Evolutionary conservation across 2,113 vertebrate species (phyloP), one percentile per base, ranked within the genome.

Genomic region (Pterophyllum scalare): DNA sequence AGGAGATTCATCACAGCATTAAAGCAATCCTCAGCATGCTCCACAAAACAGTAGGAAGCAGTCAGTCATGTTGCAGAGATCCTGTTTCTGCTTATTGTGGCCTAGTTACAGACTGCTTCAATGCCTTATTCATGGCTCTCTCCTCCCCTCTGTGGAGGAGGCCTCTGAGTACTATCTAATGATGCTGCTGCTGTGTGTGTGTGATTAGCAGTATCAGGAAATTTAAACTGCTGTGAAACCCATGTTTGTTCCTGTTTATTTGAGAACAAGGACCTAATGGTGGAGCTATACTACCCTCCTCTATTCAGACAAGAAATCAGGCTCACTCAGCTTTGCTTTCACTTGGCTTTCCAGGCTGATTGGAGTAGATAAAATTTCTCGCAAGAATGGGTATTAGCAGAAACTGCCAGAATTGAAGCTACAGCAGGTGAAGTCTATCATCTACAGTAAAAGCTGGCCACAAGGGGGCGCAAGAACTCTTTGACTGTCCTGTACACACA

Each of bases 91-190:
- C 13, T 77, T 60, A 14, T 79, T 24, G 78, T 90, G 91, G 80
- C 89, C 87, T 86, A 86, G 11, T 89, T 89, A 82, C 80, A 76
- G 80, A 62, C 70, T 24, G 59, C 26, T 54, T 57, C 35, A 6
- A 89, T 90, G 75, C 75, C 82, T 86, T 62, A 89, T 92, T 87
- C 80, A 90, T 81, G 54, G 20, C 28, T 56, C 57, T 62, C 72
- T 59, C 56, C 77, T 61, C 70, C 33, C 56, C 3, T 0, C 74
- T 64, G 38, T 59, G 80, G 74, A 46, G 40, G 49, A 58, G 33
- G 24, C 31, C 78, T 81, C 49, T 62, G 31, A 77, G 59, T 60
- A 33, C 4, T 11, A 77, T 75, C 77, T 79, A 43, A 75, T 70
- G 79, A 33, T 56, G 38, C 11, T 80, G 10, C 40, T 65, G 33